Evolutionary conservation across 2,888 invertebrate genomes (phyloP), one percentile per base, ranked within the genome.

Genomic region (Napeogenes sylphis): DNA sequence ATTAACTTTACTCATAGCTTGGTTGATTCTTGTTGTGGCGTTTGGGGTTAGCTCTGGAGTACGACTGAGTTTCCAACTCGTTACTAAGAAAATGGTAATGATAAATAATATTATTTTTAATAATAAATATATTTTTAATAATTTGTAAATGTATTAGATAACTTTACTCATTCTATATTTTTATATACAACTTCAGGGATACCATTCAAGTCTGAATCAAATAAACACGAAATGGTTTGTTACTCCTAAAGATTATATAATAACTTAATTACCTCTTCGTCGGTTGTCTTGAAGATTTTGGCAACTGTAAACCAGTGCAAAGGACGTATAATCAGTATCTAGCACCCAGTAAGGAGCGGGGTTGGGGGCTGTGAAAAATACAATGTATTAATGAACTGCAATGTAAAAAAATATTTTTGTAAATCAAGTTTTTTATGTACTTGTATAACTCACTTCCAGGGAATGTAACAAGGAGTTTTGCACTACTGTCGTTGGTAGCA

Each of bases 231-330:
- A 21, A 21, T 21, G 21, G 21, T 21, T 21, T 21, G 21, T 21
- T 21, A 21, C 21, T 21, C 1, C 21, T 21, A 30, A 30, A 4
- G 21, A 2, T 51, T 51, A 10, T 14, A 3, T 47, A 3, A 42
- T 51, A 21, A 21, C 30, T 56, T 53, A 71, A 70, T 67, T 72
- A 80, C 80, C 62, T 57, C 61, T 38, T 38, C 71, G 57, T 71
- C 64, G 61, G 14, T 89, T 72, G 45, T 87, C 72, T 58, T 81
- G 81, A 45, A 87, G 78, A 68, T 91, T 85, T 2, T 75, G 77
- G 73, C 93, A 93, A 54, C 92, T 92, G 89, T 93, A 94, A 0
- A 93, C 92, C 1, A 93, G 87, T 1, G 93, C 83, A 69, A 91
- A 94, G 59, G 85, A 84, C 0, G 84, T 83, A 73, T 94, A 94